phyloP scores from a whole-genome alignment of 2,888 invertebrate genomes.

The Athripsodes cinereus region DNA sequence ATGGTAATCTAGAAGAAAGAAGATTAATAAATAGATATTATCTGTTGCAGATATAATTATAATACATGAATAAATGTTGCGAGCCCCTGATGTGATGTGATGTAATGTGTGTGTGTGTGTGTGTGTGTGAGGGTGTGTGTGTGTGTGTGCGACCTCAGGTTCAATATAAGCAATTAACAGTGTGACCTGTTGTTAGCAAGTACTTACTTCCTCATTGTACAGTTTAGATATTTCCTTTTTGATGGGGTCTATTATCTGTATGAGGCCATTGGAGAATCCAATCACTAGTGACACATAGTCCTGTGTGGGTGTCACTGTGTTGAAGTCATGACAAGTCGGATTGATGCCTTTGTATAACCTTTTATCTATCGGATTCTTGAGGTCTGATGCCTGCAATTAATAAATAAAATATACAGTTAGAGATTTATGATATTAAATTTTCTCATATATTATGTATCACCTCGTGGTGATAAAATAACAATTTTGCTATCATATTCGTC shows the following conservation, averaged over 20 bases:
- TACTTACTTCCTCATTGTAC: constrained; percentile 92
- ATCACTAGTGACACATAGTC: constrained; percentile 88
- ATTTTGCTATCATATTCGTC: no score
- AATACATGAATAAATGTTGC: no score
- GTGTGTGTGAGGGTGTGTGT: no score
- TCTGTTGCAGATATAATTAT: no score
- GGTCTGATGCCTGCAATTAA: constrained; percentile 74
- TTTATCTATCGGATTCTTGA: constrained; percentile 95
- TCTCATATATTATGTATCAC: no score
- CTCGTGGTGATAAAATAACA: no score
- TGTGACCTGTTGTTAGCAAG: constrained; percentile 1
- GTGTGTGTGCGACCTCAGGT: constrained; percentile 8
- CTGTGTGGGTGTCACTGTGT: constrained; percentile 70
- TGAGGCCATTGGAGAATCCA: constrained; percentile 97
- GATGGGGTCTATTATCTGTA: constrained; percentile 95
- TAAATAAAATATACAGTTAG: no score
- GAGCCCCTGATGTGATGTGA: no score
- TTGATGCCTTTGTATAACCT: constrained; percentile 98
- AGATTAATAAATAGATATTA: no score
- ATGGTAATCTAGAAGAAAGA: no score
- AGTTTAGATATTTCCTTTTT: constrained; percentile 94
- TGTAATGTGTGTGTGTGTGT: no score
- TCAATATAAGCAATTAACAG: constrained; percentile 13
- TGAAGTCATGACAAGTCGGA: constrained; percentile 99
- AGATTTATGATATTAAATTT: no score